These are phyloP conservation scores for Anguilla japonica DNA, from an alignment of 2,113 vertebrate genomes.

Conservation along the genomic window DNA sequence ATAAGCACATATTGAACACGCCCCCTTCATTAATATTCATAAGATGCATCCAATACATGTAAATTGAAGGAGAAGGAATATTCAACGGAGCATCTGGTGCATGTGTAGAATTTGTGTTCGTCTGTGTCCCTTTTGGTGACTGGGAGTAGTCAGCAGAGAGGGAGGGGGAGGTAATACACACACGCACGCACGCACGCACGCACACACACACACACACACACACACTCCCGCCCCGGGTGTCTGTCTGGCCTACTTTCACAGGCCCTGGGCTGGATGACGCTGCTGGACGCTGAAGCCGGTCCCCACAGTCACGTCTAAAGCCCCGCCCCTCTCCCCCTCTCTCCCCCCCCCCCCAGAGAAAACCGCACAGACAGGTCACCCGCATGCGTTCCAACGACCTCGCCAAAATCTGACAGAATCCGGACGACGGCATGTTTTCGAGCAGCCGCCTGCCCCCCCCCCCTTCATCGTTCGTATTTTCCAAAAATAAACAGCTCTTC, in stretches of 20 bases:
- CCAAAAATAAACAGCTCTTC: slow-evolving; percentile 20
- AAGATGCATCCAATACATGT: too few relatives aligned
- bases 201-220: slow-evolving; percentile 31
- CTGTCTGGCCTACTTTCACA: slow-evolving; percentile 66
- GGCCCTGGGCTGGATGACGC: slow-evolving; percentile 44
- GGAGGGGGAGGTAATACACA: not conserved
- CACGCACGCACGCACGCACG: too few relatives aligned
- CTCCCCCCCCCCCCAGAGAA: slow-evolving; percentile 52
- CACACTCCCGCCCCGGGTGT: slow-evolving; percentile 62
- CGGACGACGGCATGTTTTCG: not conserved
- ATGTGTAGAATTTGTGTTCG: too few relatives aligned
- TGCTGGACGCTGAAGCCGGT: not conserved
- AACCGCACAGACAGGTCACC: slow-evolving; percentile 60
- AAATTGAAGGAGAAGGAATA: too few relatives aligned
- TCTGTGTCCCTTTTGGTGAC: too few relatives aligned
- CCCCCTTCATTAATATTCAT: too few relatives aligned
- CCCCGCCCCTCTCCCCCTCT: slow-evolving; percentile 44
- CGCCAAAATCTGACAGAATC: slow-evolving; percentile 25
- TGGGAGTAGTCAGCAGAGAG: not conserved
- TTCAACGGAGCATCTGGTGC: too few relatives aligned
- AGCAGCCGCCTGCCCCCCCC: not conserved
- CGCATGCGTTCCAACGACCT: slow-evolving; percentile 26
- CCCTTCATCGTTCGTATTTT: not conserved
- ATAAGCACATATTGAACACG: too few relatives aligned
- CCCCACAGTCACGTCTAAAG: not conserved